A percentile compares a stretch with the other conserved stretches of the same genome.
phyloP scores from a whole-genome alignment of 2,888 invertebrate genomes.

The Miltochrista miniata region DNA sequence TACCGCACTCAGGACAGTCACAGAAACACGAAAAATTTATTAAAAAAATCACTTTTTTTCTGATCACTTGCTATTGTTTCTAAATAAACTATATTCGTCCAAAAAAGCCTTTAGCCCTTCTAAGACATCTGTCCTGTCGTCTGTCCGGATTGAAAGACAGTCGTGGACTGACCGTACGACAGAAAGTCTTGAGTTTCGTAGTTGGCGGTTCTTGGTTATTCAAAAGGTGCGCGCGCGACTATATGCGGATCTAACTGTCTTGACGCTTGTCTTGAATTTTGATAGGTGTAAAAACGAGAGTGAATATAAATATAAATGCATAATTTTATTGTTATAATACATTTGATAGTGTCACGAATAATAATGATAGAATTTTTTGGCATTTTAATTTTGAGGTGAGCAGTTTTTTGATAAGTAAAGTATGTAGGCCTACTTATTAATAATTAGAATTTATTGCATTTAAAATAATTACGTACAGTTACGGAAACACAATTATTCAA shows the following conservation, averaged over 20 bases:
- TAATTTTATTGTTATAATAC: constrained; percentile 32
- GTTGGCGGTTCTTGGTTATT: constrained; percentile 64
- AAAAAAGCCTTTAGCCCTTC: constrained; percentile 40
- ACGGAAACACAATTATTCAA: too few relatives aligned
- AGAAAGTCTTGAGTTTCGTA: constrained; percentile 54
- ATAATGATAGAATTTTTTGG: not conserved
- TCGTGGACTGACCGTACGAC: constrained; percentile 70
- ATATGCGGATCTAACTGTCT: constrained; percentile 72
- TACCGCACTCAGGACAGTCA: constrained; percentile 37
- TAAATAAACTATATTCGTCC: constrained; percentile 44
- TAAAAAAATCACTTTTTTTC: constrained; percentile 25
- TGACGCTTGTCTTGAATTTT: constrained; percentile 72
- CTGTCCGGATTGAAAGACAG: constrained; percentile 73
- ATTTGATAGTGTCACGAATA: constrained; percentile 15
- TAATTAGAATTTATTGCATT: not conserved
- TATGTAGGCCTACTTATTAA: not conserved
- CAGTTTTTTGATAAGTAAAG: not conserved
- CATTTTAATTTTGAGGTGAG: not conserved
- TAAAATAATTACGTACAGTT: too few relatives aligned
- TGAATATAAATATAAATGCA: constrained; percentile 48
- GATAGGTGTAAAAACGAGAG: constrained; percentile 73
- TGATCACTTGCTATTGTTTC: constrained; percentile 29
- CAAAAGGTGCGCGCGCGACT: constrained; percentile 67
- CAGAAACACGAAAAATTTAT: constrained; percentile 28
- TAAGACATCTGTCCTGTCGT: constrained; percentile 64